These are phyloP conservation scores for Peromyscus melanophrys DNA, from an alignment of 2,797 vertebrate species.

Conservation along the genomic window DNA sequence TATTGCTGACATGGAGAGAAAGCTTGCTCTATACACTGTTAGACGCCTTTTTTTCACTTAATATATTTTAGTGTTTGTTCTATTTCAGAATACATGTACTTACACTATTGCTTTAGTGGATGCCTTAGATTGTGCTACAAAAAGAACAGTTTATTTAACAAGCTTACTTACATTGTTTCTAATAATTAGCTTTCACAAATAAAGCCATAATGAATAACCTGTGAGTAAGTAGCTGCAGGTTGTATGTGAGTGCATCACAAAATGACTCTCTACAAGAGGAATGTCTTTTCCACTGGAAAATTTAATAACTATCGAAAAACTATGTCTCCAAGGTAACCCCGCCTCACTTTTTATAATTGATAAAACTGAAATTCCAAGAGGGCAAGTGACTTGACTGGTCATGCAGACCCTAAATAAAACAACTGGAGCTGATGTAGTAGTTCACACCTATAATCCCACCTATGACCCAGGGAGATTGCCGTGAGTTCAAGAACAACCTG, in stretches of 20 bases:
- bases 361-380: conserved; percentile 23
- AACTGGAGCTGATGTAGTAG: not conserved
- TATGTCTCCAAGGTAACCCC: not conserved
- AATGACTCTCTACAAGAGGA: conserved; percentile 21
- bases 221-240: not conserved
- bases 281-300: conserved; percentile 8
- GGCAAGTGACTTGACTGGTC: not conserved
- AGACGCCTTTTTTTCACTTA: not conserved
- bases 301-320: not conserved
- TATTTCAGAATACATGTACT: not conserved
- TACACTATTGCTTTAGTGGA: not conserved
- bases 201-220: not conserved
- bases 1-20: not conserved
- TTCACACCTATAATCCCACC: not conserved
- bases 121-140: not conserved
- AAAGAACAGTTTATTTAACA: conserved; percentile 22
- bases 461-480: not conserved
- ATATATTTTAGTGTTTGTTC: conserved; percentile 37
- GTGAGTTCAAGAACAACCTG: not conserved
- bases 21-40: not conserved
- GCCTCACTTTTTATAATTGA: not conserved
- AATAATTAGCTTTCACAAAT: not conserved
- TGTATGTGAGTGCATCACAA: not conserved
- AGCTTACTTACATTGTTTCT: not conserved
- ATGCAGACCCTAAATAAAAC: not conserved